phyloP scores from a whole-genome alignment of 2,888 invertebrate species.

The Empis livida region DNA sequence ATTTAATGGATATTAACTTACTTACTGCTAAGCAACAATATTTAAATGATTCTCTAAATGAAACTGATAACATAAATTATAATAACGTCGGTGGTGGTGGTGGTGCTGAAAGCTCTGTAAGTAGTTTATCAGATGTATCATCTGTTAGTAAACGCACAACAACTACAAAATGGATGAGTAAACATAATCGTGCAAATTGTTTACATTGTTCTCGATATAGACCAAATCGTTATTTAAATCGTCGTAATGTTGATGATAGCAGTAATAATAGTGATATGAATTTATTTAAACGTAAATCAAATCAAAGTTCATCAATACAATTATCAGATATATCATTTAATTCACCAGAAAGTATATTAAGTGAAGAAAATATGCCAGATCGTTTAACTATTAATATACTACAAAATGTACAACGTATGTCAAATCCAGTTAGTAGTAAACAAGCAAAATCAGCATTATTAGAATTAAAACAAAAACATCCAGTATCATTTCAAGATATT shows the following conservation, averaged over 20 bases:
- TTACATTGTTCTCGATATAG: slow-evolving; percentile 29
- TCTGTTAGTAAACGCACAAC: slow-evolving; percentile 28
- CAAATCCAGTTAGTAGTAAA: slow-evolving; percentile 66
- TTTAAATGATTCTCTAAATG: slow-evolving; percentile 30
- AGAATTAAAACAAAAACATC: slow-evolving; percentile 57
- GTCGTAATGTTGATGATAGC: slow-evolving; percentile 3
- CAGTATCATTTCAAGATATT: slow-evolving; percentile 63
- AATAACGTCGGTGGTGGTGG: slow-evolving; percentile 7
- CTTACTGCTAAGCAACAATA: slow-evolving; percentile 26
- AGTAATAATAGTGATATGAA: slow-evolving; percentile 19
- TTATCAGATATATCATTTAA: slow-evolving; percentile 30
- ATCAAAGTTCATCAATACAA: slow-evolving; percentile 21
- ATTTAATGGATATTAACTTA: slow-evolving; percentile 27
- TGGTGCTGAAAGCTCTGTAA: slow-evolving; percentile 33
- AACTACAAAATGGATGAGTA: slow-evolving; percentile 26
- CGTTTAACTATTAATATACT: slow-evolving; percentile 40
- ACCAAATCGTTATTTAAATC: slow-evolving; percentile 19
- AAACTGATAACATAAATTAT: slow-evolving; percentile 17
- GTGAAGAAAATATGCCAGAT: slow-evolving; percentile 33
- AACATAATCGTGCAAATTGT: slow-evolving; percentile 31
- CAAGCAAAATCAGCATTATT: slow-evolving; percentile 72
- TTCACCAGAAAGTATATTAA: slow-evolving; percentile 35
- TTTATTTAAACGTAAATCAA: slow-evolving; percentile 14
- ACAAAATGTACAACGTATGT: slow-evolving; percentile 57
- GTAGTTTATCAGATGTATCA: slow-evolving; percentile 36